These are phyloP conservation scores for Listrodromus nycthemerus DNA, from an alignment of 2,888 invertebrate genomes.

Conservation along the genomic window DNA sequence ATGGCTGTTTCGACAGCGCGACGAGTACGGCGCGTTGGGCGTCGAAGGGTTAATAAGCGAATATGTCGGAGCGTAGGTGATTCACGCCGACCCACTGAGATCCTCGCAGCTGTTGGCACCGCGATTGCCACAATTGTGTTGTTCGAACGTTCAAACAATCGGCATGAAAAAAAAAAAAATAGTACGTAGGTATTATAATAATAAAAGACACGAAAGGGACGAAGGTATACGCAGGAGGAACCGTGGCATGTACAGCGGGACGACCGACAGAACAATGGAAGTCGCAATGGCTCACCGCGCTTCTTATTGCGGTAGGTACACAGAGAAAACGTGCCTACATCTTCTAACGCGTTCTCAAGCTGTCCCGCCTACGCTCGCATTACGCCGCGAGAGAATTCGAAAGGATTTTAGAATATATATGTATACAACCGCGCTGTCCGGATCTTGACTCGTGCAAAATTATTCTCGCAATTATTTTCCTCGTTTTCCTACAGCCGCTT, in stretches of 20 bases:
- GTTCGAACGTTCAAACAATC: conserved; percentile 34
- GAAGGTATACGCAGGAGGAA: conserved; percentile 51
- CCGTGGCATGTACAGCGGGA: conserved; percentile 50
- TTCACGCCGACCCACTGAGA: conserved; percentile 9
- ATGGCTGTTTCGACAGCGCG: background rate
- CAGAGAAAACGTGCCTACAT: conserved; percentile 18
- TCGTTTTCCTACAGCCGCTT: background rate
- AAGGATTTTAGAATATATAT: conserved; percentile 40
- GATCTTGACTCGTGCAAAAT: conserved; percentile 8
- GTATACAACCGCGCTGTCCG: conserved; percentile 8
- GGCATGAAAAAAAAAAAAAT: background rate
- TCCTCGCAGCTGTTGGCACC: conserved; percentile 23
- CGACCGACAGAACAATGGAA: conserved; percentile 67
- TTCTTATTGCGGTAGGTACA: conserved; percentile 60
- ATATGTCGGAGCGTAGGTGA: background rate
- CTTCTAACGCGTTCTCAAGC: conserved; percentile 38
- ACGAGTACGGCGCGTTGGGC: too few species aligned
- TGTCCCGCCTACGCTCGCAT: conserved; percentile 55
- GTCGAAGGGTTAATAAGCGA: background rate
- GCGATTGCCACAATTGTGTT: conserved; percentile 43
- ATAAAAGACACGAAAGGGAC: conserved; percentile 32
- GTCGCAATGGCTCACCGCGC: conserved; percentile 48
- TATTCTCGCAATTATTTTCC: conserved; percentile 12
- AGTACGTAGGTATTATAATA: conserved; percentile 37
- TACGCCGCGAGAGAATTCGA: conserved; percentile 47